phyloP scores from a whole-genome alignment of 53 echinoderm and acorn worm species.

The Patiria pectinifera region DNA sequence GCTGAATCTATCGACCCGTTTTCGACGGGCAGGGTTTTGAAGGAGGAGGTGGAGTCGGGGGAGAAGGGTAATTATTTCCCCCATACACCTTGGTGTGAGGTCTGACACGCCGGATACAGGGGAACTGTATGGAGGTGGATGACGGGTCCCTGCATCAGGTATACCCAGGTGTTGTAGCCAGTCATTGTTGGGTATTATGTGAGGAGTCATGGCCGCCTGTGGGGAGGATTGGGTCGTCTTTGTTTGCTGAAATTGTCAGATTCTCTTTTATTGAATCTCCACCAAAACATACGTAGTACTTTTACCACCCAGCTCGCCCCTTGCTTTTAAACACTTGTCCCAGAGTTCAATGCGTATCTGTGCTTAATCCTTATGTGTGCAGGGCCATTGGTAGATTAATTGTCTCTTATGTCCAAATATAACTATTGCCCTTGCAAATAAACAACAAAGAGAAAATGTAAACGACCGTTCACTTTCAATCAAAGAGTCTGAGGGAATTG shows the following conservation, averaged over 20 bases:
- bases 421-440: too few species aligned
- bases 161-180: constrained; percentile 30
- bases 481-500: too few species aligned
- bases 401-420: too few species aligned
- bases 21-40: not conserved
- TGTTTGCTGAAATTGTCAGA: not conserved
- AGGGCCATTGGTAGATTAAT: too few species aligned
- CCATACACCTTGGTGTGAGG: constrained; percentile 25
- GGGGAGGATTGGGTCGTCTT: constrained; percentile 23
- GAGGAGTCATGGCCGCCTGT: not conserved
- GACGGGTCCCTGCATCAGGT: not conserved
- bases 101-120: not conserved
- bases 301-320: constrained; percentile 18
- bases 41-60: not conserved
- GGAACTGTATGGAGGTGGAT: too few species aligned
- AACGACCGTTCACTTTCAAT: too few species aligned
- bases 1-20: constrained; percentile 23
- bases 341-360: too few species aligned
- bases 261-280: not conserved
- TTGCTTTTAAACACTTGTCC: not conserved
- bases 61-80: not conserved
- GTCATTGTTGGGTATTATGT: constrained; percentile 5
- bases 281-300: not conserved
- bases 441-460: too few species aligned
- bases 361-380: too few species aligned